A percentile compares a stretch with the other conserved stretches of the same genome.
Conservation (phyloP, 1,140 invertebrate species). For the Rhynchophorus ferrugineus region DNA sequence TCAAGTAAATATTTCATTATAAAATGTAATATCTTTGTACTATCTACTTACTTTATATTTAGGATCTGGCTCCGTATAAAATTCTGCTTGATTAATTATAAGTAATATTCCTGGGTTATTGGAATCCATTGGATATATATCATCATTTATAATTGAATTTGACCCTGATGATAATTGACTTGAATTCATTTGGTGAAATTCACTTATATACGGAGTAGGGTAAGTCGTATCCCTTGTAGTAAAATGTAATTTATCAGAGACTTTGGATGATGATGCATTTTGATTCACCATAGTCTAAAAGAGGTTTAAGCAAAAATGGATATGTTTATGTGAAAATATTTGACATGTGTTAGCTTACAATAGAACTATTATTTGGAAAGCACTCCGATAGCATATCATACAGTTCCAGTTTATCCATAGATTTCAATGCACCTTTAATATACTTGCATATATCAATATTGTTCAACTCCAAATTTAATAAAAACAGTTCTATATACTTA, state of each 20-base stretch:
- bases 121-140: slow-evolving; percentile 28
- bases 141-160: background rate
- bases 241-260: background rate
- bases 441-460: slow-evolving; percentile 23
- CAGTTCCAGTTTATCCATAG: slow-evolving; percentile 23
- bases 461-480: slow-evolving; percentile 29
- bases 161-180: too few species aligned
- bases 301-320: too few species aligned
- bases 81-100: slow-evolving; percentile 35
- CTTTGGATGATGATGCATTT: too few species aligned
- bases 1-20: slow-evolving; percentile 6
- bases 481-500: slow-evolving; percentile 29
- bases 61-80: slow-evolving; percentile 30
- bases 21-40: too few species aligned
- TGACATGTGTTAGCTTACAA: too few species aligned
- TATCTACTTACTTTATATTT: slow-evolving; percentile 25
- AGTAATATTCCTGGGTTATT: slow-evolving; percentile 29
- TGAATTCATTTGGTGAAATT: slow-evolving; percentile 3
- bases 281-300: too few species aligned
- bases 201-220: background rate
- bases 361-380: too few species aligned
- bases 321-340: too few species aligned
- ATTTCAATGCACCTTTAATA: slow-evolving; percentile 25
- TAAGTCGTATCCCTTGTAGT: background rate
- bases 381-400: too few species aligned